Conservation (phyloP, 2,888 invertebrate genomes). For the Hyalella azteca region DNA sequence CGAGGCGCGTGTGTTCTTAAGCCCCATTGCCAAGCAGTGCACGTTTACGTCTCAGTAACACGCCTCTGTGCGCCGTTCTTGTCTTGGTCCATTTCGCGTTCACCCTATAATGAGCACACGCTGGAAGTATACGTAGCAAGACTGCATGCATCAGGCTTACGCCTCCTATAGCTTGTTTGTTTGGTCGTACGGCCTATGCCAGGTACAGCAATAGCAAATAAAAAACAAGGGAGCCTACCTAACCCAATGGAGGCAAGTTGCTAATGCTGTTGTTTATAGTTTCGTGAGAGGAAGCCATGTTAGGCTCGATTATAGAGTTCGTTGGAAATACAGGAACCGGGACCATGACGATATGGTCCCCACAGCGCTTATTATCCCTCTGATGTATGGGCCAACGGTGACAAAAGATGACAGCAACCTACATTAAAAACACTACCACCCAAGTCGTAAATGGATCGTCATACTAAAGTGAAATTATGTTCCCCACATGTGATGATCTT, state of each 20-base stretch:
- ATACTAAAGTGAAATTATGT: conserved; percentile 17
- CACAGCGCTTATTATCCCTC: conserved; percentile 2
- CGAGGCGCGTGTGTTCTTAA: background rate
- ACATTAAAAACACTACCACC: conserved; percentile 36
- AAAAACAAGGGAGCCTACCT: conserved; percentile 36
- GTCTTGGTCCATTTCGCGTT: background rate
- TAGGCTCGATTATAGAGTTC: conserved; percentile 23
- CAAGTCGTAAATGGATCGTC: conserved; percentile 37
- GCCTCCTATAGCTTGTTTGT: background rate
- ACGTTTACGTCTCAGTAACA: conserved; percentile 4
- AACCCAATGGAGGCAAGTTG: conserved; percentile 17
- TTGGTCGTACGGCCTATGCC: background rate
- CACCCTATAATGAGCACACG: background rate
- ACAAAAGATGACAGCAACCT: conserved; percentile 36
- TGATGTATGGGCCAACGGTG: conserved; percentile 27
- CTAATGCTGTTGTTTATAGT: conserved; percentile 36
- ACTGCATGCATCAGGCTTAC: background rate
- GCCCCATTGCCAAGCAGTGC: background rate
- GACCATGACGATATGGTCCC: conserved; percentile 31
- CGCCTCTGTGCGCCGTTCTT: background rate
- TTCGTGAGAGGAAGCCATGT: conserved; percentile 37
- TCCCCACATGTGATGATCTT: conserved; percentile 22
- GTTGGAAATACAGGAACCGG: conserved; percentile 20
- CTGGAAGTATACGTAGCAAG: no score
- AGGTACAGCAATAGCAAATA: conserved; percentile 14